Conservation (phyloP, 2,113 vertebrate species). For the Arvicanthis niloticus region DNA sequence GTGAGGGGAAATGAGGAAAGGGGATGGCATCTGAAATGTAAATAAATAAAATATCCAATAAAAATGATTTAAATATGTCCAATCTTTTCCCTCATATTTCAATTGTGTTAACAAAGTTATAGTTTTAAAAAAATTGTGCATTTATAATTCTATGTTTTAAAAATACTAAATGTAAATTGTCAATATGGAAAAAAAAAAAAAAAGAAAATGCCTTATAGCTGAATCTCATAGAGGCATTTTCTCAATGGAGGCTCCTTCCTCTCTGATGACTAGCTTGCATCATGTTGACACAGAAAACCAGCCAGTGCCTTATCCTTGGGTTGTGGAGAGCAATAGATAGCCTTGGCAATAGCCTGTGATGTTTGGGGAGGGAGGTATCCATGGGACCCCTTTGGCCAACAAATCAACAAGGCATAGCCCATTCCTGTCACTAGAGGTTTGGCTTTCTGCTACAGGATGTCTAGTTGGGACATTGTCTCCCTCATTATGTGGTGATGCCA, state of each 20-base stretch:
- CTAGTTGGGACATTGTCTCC: neutral
- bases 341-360: neutral
- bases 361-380: neutral
- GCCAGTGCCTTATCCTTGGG: neutral
- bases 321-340: neutral
- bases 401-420: neutral
- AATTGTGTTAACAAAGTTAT: conserved; percentile 32
- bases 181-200: neutral
- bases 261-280: neutral
- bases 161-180: neutral
- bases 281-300: neutral
- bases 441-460: neutral
- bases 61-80: neutral
- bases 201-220: neutral
- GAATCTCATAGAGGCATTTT: neutral
- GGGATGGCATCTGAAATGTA: too few species aligned
- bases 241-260: neutral
- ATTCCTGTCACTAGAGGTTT: neutral
- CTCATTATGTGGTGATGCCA: neutral
- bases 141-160: neutral
- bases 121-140: neutral
- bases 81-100: neutral
- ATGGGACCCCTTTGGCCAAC: neutral
- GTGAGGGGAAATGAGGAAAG: too few species aligned
- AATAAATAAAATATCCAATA: too few species aligned